A percentile compares a stretch with the other conserved stretches of the same genome.
phyloP scores from a whole-genome alignment of 2,888 invertebrate genomes.

The Palloptera scutellata region DNA sequence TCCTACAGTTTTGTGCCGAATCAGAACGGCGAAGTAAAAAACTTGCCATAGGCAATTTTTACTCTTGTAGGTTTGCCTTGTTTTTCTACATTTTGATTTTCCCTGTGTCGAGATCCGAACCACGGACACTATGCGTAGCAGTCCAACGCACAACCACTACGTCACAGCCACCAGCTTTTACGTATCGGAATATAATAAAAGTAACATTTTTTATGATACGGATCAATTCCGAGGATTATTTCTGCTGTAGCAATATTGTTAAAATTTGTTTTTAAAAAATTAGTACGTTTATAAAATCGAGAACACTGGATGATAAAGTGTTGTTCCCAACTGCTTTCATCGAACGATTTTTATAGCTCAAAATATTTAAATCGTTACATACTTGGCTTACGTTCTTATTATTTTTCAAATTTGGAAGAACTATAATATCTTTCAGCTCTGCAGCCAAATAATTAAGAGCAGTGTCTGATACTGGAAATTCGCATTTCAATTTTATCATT shows the following conservation, averaged over 20 bases:
- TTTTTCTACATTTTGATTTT: too few species aligned
- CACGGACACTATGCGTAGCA: too few species aligned
- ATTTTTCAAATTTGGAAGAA: conserved; percentile 2
- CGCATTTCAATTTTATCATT: conserved; percentile 20
- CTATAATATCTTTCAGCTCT: conserved; percentile 9
- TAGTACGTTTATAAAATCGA: conserved; percentile 7
- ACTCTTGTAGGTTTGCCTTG: too few species aligned
- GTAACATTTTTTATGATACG: conserved; percentile 20
- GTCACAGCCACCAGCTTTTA: conserved; percentile 9
- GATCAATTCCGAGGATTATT: conserved; percentile 26
- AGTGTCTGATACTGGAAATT: conserved; percentile 13
- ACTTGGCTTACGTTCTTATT: background rate
- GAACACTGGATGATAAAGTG: background rate
- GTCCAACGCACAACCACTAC: too few species aligned
- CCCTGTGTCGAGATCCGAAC: too few species aligned
- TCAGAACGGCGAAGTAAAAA: too few species aligned
- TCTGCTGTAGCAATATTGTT: conserved; percentile 19
- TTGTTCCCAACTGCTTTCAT: conserved; percentile 1
- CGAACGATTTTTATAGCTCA: background rate
- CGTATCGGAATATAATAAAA: conserved; percentile 27
- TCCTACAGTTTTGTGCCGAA: too few species aligned
- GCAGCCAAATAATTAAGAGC: conserved; percentile 19
- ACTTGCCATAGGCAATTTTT: too few species aligned
- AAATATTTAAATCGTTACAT: conserved; percentile 8
- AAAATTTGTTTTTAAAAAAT: conserved; percentile 11